Conservation (phyloP, 2,888 invertebrate species). For the Cremastinae sp. region DNA sequence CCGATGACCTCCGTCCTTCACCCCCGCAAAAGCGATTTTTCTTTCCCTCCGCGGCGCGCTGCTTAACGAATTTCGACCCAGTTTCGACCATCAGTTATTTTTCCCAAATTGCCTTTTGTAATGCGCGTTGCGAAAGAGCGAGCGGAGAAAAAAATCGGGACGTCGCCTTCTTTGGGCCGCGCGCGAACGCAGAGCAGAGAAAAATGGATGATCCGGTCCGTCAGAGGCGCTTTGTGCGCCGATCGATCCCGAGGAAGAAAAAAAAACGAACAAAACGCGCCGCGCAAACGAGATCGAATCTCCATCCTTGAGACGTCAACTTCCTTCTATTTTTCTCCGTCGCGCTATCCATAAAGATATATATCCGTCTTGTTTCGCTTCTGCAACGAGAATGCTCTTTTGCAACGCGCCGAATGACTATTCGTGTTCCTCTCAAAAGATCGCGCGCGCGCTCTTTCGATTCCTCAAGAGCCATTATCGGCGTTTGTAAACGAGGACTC, state of each 20-base stretch:
- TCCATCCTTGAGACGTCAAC: slow-evolving; percentile 29
- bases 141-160: neutral
- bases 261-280: too few relatives aligned
- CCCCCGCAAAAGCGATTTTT: neutral
- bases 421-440: slow-evolving; percentile 22
- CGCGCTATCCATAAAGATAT: too few relatives aligned
- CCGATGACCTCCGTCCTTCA: slow-evolving; percentile 25
- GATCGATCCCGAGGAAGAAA: neutral
- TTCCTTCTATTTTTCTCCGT: slow-evolving; percentile 12
- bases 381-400: slow-evolving; percentile 8
- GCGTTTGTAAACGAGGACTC: slow-evolving; percentile 1
- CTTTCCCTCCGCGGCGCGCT: too few relatives aligned
- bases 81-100: too few relatives aligned
- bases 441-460: neutral
- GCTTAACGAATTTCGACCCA: too few relatives aligned
- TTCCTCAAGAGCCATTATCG: neutral
- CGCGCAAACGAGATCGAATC: neutral
- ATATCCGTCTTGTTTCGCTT: too few relatives aligned
- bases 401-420: neutral
- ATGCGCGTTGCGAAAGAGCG: neutral
- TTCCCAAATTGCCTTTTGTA: neutral
- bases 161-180: neutral
- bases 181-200: neutral
- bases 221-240: slow-evolving; percentile 22
- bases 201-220: slow-evolving; percentile 21